Evolutionary conservation across 1,140 invertebrate species (phyloP).

Genomic region (Drosophila ananassae): DNA sequence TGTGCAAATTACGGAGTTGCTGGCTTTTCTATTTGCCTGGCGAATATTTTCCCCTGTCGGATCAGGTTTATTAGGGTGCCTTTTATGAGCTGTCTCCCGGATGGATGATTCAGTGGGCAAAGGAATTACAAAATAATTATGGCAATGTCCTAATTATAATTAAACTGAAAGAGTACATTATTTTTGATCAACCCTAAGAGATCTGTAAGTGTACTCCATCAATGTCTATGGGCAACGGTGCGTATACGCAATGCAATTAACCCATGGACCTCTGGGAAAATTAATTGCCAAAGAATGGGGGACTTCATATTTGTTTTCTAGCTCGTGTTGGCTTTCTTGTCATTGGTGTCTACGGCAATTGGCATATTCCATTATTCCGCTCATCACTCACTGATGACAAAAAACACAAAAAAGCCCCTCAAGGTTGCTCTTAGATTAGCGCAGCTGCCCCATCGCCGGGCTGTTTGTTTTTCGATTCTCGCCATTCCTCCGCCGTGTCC

Average conservation of each 20-base stretch:
- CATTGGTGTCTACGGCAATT: constrained; percentile 70
- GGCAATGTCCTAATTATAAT: no score
- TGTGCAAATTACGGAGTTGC: constrained; percentile 49
- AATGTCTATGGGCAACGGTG: constrained; percentile 18
- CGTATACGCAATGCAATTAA: constrained; percentile 68
- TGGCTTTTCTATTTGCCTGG: constrained; percentile 43
- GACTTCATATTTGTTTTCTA: constrained; percentile 14
- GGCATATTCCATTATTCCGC: constrained; percentile 74
- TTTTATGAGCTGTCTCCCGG: not conserved
- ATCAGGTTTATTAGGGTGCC: constrained; percentile 19
- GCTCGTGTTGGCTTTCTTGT: constrained; percentile 19
- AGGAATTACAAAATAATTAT: not conserved
- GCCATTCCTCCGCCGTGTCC: constrained; percentile 7
- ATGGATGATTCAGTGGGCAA: constrained; percentile 30
- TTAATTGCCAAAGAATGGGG: constrained; percentile 40
- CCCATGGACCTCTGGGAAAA: constrained; percentile 43
- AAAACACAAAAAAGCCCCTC: constrained; percentile 40
- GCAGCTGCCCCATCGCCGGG: constrained; percentile 50
- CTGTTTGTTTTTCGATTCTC: constrained; percentile 39
- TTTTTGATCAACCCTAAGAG: no score
- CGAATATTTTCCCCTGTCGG: constrained; percentile 33
- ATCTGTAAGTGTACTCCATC: constrained; percentile 8
- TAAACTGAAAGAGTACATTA: no score
- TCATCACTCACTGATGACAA: constrained; percentile 59
- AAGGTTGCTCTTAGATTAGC: constrained; percentile 62